phyloP scores from a whole-genome alignment of 2,113 vertebrate species.

The Bubo blakistoni region DNA sequence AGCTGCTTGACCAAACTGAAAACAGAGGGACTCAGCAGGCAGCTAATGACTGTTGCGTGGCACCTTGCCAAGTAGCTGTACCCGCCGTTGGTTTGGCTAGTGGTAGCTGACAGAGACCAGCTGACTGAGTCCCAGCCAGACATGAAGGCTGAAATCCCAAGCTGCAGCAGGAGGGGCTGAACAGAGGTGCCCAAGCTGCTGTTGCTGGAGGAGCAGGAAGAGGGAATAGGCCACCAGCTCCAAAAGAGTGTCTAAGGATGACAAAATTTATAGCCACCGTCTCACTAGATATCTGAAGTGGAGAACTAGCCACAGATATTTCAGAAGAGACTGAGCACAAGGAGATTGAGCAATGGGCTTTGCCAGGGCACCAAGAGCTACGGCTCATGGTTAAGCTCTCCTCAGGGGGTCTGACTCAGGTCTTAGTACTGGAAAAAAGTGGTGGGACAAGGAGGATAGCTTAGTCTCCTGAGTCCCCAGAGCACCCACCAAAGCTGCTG shows the following conservation, averaged over 20 bases:
- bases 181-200: not conserved
- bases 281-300: fast-evolving
- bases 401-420: not conserved
- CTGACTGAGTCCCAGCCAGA: not conserved
- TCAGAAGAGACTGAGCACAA: not conserved
- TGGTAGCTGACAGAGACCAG: fast-evolving
- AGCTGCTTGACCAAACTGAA: not conserved
- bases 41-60: not conserved
- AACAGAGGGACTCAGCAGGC: not conserved
- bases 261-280: not conserved
- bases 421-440: not conserved
- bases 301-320: not conserved
- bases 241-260: not conserved
- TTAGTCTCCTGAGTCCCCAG: not conserved
- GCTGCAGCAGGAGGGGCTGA: not conserved
- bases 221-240: not conserved
- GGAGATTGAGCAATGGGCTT: not conserved
- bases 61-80: not conserved
- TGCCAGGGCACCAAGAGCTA: not conserved
- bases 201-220: not conserved
- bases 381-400: not conserved
- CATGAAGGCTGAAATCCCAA: not conserved
- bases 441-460: not conserved
- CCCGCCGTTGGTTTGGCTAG: fast-evolving
- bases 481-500: not conserved